A percentile compares a stretch with the other conserved stretches of the same genome.
Evolutionary conservation across 1,140 invertebrate species (phyloP).

Genomic region (Tribolium madens): DNA sequence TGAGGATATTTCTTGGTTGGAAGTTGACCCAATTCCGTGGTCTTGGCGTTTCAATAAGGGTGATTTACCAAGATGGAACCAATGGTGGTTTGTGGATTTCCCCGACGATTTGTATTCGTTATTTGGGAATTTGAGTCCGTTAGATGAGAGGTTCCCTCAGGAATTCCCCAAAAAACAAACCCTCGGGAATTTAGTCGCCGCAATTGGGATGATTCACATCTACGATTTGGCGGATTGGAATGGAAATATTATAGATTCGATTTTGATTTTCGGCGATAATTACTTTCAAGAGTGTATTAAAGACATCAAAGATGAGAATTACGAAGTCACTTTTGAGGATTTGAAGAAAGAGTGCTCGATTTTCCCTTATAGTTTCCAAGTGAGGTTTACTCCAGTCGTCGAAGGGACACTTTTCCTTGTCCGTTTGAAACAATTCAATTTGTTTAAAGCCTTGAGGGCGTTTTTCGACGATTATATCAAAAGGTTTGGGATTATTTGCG

Average conservation of each 20-base stretch:
- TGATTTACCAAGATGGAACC: conserved; percentile 64
- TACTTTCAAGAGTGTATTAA: conserved; percentile 69
- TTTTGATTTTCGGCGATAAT: conserved; percentile 69
- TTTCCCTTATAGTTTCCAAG: conserved; percentile 70
- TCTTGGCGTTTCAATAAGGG: conserved; percentile 53
- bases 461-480: conserved; percentile 70
- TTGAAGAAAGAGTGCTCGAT: conserved; percentile 66
- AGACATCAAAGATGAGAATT: conserved; percentile 66
- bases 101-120: conserved; percentile 72
- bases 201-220: conserved; percentile 69
- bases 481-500: conserved; percentile 69
- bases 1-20: conserved; percentile 61
- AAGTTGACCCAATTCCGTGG: conserved; percentile 62
- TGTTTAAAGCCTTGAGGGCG: conserved; percentile 69
- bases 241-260: conserved; percentile 70
- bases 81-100: conserved; percentile 75
- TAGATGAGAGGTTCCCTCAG: conserved; percentile 62
- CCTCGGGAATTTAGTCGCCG: conserved; percentile 69
- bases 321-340: conserved; percentile 69
- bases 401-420: conserved; percentile 71
- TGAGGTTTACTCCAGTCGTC: conserved; percentile 69
- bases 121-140: conserved; percentile 71
- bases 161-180: conserved; percentile 69
- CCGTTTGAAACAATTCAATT: conserved; percentile 70
- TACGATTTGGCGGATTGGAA: conserved; percentile 73